Evolutionary conservation across 2,113 vertebrate species (phyloP).

Genomic region (Plotosus lineatus): DNA sequence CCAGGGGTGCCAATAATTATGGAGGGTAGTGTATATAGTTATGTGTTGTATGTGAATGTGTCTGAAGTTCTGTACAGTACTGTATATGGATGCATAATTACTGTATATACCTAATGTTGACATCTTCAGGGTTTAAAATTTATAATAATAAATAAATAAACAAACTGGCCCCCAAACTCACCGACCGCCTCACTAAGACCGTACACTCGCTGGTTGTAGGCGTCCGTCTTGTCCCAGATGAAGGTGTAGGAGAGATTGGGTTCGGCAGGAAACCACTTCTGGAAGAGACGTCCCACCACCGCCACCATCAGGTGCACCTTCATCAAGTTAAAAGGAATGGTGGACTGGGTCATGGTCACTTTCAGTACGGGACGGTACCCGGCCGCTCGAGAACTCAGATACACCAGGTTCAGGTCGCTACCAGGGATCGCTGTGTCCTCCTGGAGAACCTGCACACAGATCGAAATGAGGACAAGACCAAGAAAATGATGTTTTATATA

Average conservation of each 20-base stretch:
- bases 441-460: constrained; percentile 83
- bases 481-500: not conserved
- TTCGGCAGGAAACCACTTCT: constrained; percentile 98
- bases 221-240: constrained; percentile 99
- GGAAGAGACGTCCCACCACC: constrained; percentile 94
- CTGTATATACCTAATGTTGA: too few relatives aligned
- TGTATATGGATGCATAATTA: too few relatives aligned
- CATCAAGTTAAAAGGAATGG: constrained; percentile 96
- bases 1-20: too few relatives aligned
- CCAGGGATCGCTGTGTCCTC: constrained; percentile 94
- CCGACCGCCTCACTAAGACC: constrained; percentile 95
- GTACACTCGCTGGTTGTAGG: constrained; percentile 94
- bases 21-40: too few relatives aligned
- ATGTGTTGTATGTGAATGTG: too few relatives aligned
- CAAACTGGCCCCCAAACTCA: constrained; percentile 72
- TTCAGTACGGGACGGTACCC: constrained; percentile 96
- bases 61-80: too few relatives aligned
- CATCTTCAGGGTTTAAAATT: too few relatives aligned
- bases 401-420: constrained; percentile 88
- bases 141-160: too few relatives aligned
- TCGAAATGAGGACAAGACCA: constrained; percentile 15
- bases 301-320: constrained; percentile 99
- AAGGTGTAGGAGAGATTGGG: constrained; percentile 96
- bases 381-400: constrained; percentile 90
- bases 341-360: constrained; percentile 91